Conservation (phyloP, 2,888 invertebrate species). For the Automeris io region DNA sequence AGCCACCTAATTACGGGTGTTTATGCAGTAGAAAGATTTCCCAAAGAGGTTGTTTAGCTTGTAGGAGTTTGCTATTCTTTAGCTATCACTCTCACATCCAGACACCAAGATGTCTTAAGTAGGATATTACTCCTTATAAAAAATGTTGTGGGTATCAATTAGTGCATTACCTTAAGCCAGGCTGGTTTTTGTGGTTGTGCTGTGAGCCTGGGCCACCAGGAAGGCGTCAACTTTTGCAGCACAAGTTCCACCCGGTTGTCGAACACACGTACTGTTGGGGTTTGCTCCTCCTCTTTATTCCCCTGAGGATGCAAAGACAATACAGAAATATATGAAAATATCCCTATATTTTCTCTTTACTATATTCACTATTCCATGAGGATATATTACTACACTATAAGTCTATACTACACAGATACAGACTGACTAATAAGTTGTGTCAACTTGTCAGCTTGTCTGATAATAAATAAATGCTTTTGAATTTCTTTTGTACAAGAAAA, state of each 20-base stretch:
- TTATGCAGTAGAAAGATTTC: neutral
- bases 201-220: slow-evolving; percentile 92
- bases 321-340: neutral
- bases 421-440: too few relatives aligned
- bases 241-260: slow-evolving; percentile 87
- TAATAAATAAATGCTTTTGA: too few relatives aligned
- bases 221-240: slow-evolving; percentile 80
- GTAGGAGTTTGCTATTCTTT: too few relatives aligned
- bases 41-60: neutral
- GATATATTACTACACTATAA: too few relatives aligned
- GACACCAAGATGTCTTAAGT: too few relatives aligned
- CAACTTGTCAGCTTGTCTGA: too few relatives aligned
- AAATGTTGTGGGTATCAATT: neutral
- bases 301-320: slow-evolving; percentile 21
- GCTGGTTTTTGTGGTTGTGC: slow-evolving; percentile 89
- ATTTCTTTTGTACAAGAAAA: too few relatives aligned
- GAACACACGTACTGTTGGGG: slow-evolving; percentile 67
- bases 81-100: too few relatives aligned
- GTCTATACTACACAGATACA: too few relatives aligned
- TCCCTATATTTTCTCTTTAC: too few relatives aligned
- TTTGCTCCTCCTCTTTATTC: slow-evolving; percentile 26
- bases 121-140: too few relatives aligned
- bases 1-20: neutral
- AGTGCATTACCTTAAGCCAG: slow-evolving; percentile 85
- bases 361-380: too few relatives aligned